Evolutionary conservation across 2,888 invertebrate species (phyloP).

Genomic region (Taenaris catops): DNA sequence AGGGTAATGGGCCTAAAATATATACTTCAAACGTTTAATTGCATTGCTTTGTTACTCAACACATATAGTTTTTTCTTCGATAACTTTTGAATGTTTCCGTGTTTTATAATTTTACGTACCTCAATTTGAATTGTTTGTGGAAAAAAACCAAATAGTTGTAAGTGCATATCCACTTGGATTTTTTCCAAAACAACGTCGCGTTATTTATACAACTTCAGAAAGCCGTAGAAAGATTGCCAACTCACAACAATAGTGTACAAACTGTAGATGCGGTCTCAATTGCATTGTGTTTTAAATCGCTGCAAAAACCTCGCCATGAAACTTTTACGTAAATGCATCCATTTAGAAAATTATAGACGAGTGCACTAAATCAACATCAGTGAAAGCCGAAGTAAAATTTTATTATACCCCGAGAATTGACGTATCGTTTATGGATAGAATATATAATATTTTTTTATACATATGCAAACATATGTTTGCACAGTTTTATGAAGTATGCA

Average conservation of each 20-base stretch:
- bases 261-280: conserved; percentile 5
- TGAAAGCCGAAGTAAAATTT: conserved; percentile 1
- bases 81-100: no score
- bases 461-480: no score
- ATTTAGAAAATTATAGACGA: conserved; percentile 13
- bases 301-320: conserved; percentile 6
- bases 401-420: not conserved
- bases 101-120: conserved; percentile 4
- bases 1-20: not conserved
- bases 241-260: conserved; percentile 7
- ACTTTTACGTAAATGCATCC: conserved; percentile 13
- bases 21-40: no score
- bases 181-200: conserved; percentile 14
- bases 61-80: no score
- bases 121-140: conserved; percentile 3
- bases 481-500: no score
- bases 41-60: no score
- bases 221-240: conserved; percentile 14
- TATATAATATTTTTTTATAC: no score
- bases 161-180: conserved; percentile 13
- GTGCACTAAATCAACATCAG: conserved; percentile 16
- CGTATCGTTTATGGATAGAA: no score
- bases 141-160: conserved; percentile 4
- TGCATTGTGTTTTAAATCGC: conserved; percentile 13
- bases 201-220: conserved; percentile 11